These are phyloP conservation scores for Cheilosia variabilis DNA, from an alignment of 2,888 invertebrate genomes.

Conservation along the genomic window DNA sequence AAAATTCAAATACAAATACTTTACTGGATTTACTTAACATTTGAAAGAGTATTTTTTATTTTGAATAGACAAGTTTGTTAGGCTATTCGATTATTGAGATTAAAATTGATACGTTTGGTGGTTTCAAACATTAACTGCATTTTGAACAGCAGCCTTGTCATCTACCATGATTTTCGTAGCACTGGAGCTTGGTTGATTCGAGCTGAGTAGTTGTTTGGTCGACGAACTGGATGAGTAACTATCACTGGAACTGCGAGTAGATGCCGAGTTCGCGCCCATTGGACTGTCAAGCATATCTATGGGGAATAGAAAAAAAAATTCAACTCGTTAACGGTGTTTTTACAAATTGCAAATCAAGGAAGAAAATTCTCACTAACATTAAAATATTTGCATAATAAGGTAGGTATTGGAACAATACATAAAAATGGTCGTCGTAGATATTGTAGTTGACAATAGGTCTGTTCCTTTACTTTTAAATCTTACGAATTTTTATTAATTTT, in stretches of 20 bases:
- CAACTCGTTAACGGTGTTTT: background rate
- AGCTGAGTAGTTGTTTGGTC: conserved; percentile 88
- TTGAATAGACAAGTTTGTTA: conserved; percentile 46
- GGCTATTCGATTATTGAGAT: conserved; percentile 26
- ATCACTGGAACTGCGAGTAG: conserved; percentile 89
- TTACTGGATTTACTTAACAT: conserved; percentile 37
- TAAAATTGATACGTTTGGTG: conserved; percentile 3
- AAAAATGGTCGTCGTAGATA: too few species aligned
- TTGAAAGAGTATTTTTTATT: conserved; percentile 67
- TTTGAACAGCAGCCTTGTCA: conserved; percentile 81
- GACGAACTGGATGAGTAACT: conserved; percentile 93
- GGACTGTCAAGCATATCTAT: conserved; percentile 86
- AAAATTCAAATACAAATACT: conserved; percentile 3
- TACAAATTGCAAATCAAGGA: background rate
- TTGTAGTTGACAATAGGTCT: too few species aligned
- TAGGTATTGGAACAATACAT: too few species aligned
- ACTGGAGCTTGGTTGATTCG: conserved; percentile 82
- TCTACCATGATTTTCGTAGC: conserved; percentile 82
- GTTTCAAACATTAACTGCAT: conserved; percentile 81
- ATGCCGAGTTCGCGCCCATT: conserved; percentile 84
- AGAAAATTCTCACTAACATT: background rate
- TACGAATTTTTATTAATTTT: too few species aligned
- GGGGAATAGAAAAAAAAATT: conserved; percentile 7
- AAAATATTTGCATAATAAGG: conserved; percentile 4
- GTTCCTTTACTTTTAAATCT: too few species aligned